A percentile compares a stretch with the other conserved stretches of the same genome.
phyloP scores from a whole-genome alignment of 2,113 vertebrate genomes.

The Varanus komodoensis region DNA sequence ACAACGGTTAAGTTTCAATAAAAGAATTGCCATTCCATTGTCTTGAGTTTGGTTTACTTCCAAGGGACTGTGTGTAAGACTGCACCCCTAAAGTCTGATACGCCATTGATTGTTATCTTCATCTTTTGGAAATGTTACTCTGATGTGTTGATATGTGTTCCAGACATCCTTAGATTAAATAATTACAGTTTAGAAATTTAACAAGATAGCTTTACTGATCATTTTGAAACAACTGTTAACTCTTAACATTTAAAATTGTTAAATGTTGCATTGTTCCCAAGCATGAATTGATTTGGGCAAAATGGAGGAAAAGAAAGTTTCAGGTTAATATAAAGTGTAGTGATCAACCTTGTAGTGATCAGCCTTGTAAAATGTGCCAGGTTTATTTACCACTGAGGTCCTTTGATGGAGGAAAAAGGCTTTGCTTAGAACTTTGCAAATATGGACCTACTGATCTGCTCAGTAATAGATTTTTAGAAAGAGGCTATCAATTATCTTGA shows the following conservation, averaged over 20 bases:
- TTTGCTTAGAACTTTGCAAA: constrained; percentile 65
- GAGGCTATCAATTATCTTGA: constrained; percentile 71
- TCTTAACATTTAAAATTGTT: background rate
- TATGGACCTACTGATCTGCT: constrained; percentile 65
- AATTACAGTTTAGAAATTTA: constrained; percentile 54
- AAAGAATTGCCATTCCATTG: too few species aligned
- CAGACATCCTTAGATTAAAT: constrained; percentile 62
- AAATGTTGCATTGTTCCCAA: constrained; percentile 43
- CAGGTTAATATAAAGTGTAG: constrained; percentile 44
- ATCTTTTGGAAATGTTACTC: constrained; percentile 52
- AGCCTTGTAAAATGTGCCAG: constrained; percentile 31
- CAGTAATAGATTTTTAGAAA: constrained; percentile 71
- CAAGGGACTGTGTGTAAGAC: background rate
- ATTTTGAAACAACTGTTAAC: constrained; percentile 48
- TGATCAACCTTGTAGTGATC: background rate
- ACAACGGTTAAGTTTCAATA: too few species aligned
- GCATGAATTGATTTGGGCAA: constrained; percentile 1
- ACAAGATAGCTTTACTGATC: constrained; percentile 52
- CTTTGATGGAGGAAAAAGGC: constrained; percentile 42
- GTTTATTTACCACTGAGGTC: constrained; percentile 50
- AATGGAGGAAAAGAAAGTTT: constrained; percentile 10
- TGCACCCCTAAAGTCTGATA: constrained; percentile 5
- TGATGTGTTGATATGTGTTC: constrained; percentile 51
- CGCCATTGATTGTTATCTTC: constrained; percentile 18
- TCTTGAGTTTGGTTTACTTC: background rate